Evolutionary conservation across 2,113 vertebrate species (phyloP), one percentile per base, ranked within the genome.

Genomic region (Donacobius atricapilla): DNA sequence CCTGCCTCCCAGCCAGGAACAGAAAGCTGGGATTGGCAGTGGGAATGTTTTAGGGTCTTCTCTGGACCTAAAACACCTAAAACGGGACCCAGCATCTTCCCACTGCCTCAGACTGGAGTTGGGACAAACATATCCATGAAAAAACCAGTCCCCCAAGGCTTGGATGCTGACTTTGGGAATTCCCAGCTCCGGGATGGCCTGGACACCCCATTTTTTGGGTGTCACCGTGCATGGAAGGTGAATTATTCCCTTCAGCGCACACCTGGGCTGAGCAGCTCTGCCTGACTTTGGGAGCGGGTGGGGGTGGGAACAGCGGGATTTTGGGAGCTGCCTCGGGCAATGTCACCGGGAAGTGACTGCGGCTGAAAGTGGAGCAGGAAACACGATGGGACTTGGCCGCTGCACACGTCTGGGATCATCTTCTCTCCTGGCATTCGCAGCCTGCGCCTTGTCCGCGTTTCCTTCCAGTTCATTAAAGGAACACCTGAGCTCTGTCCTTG

Each of bases 281-380:
- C n/a, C 0, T 4, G 66, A 18, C 4, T 27, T 7, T 25, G 76
- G 56, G 25, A 39, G 25, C 1, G 4, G 30, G 14, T 11, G 28
- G 20, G 22, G 40, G 15, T 12, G 56, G 58, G 56, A 22, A 5
- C 6, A 19, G 78, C 0, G 3, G 87, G 19, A 35, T 87, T 61
- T 39, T 13, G 4, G 37, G 57, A 61, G 76, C 47, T 15, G 81
- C 93, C 83, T 7, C 3, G 11, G 84, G 96, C 50, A 13, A 66
- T 40, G 87, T 89, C 93, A 82, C 35, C 7, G 56, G 11, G 65
- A 24, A 64, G 81, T 10, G 83, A 75, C 47, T 1, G 86, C 14
- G 27, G 83, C 76, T 87, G 91, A 71, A 71, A 95, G 83, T 13
- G 73, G 66, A 95, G 84, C 90, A 89, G 90, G 64, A 97, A 95